phyloP scores from a whole-genome alignment of 2,797 vertebrate genomes.

The Channallabes apus region DNA sequence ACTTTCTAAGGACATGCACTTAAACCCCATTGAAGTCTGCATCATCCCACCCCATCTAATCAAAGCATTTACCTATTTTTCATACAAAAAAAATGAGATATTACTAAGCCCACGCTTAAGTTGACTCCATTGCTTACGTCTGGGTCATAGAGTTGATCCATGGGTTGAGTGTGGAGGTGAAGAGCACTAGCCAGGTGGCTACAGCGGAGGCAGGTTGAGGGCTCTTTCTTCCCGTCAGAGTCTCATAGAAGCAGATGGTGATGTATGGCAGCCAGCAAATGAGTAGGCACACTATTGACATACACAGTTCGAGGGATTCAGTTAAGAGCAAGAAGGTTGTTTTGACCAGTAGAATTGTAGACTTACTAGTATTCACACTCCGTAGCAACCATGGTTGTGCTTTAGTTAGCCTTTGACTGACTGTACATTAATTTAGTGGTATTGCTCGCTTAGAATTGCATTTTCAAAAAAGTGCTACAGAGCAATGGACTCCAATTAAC shows the following conservation, averaged over 20 bases:
- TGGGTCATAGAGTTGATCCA: constrained; percentile 77
- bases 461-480: background rate
- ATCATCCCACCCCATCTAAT: background rate
- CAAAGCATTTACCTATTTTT: background rate
- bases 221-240: constrained; percentile 59
- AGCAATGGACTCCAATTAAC: background rate
- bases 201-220: constrained; percentile 57
- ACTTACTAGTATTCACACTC: constrained; percentile 11
- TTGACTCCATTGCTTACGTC: constrained; percentile 61
- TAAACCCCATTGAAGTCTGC: background rate
- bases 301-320: constrained; percentile 25
- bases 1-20: background rate
- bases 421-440: background rate
- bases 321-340: constrained; percentile 26
- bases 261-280: constrained; percentile 77
- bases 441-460: background rate
- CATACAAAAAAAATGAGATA: background rate
- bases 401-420: background rate
- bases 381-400: background rate
- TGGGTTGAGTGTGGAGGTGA: constrained; percentile 73
- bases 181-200: constrained; percentile 72
- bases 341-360: background rate
- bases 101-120: background rate
- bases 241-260: constrained; percentile 74
- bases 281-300: constrained; percentile 67